Base-by-base conservation (phyloP, 1,140 invertebrate genomes). In the Pectinophora gossypiella region DNA sequence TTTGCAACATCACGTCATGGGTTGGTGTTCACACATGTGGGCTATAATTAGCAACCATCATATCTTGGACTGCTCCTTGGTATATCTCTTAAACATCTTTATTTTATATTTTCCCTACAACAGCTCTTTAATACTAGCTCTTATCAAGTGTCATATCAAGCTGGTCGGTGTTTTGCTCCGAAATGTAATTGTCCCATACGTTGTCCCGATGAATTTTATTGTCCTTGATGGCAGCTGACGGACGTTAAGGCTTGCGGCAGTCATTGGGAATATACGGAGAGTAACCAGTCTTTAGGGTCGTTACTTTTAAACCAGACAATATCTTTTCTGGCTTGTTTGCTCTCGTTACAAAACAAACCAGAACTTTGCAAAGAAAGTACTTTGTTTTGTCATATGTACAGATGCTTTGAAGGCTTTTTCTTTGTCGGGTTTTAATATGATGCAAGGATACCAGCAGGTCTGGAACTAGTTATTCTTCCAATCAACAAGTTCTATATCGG, bases 401-500 rank as follows among this genome's bases (percentile, higher is more conserved):
- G 9, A 32, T 12, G n/a, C n/a, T n/a, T n/a, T n/a, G n/a, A n/a
- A n/a, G 27, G n/a, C 27, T 32, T 32, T 32, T n/a, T 32, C n/a
- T 32, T 12, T 32, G 27, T 1, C 27, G 9, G n/a, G 27, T n/a
- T 32, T 32, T 32, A 32, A 12, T 32, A 32, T 12, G 9, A 32
- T 32, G 27, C 27, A 32, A 32, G 27, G 27, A 9, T 23, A 23
- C 27, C n/a, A 32, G 27, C 7, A 3, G 27, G 9, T 56, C 48
- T 59, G 19, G 32, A 53, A 22, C 23, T 49, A 54, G 50, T 58
- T 54, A 18, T 19, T 54, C 38, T 40, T 51, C 18, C 58, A 50
- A 68, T 65, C 61, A 69, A 71, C 64, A 61, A 64, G 59, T 68
- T 68, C 54, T 58, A 63, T 65, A 64, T 60, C 52, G 48, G 70